Base-by-base conservation (phyloP, 2,888 invertebrate genomes). In the Sminthurides aquaticus region DNA sequence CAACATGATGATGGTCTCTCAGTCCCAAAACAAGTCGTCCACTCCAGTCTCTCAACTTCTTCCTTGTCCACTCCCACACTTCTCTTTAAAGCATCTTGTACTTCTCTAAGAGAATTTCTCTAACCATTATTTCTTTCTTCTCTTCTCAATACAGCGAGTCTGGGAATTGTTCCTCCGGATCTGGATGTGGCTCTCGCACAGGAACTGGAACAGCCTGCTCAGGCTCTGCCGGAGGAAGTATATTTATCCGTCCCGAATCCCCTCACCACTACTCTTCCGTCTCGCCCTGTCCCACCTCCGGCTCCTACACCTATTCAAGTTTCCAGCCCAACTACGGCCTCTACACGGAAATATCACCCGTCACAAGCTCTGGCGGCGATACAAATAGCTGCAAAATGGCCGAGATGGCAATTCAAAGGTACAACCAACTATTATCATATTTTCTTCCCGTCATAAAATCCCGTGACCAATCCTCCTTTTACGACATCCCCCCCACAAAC, bases 181-280 rank as follows among this genome's bases (percentile, higher is more conserved):
- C 72, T 20, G 67, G 69, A 11, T 70, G 69, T 64, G 74, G 72
- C 15, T 70, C 70, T 55, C 69, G 71, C 29, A 70, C 72, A 29
- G 71, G 71, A 59, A 69, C 71, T 49, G 70, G 69, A 26, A 58
- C 65, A 15, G 49, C 29, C 1, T 55, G 55, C 25, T 58, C 59
- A 11, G 58, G 64, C 18, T 64, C 64, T 22, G 64, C 27, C 3
- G 49, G 26, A 25, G 58, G 58, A 52, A 82, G 82, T 71, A 79
- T 81, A 27, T 81, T 81, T 75, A 76, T 81, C 58, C 78, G 82
- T 34, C 79, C 81, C 24, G 82, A 83, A 76, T 82, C 83, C 57
- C 82, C 82, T 20, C 79, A 79, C 74, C 79, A 79, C 67, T 73
- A 73, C 67, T 71, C 73, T 57, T 73, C 73, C 49, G 71, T 72